These are phyloP conservation scores for Camponotus pennsylvanicus DNA, from an alignment of 1,140 invertebrate species.

Conservation along the genomic window DNA sequence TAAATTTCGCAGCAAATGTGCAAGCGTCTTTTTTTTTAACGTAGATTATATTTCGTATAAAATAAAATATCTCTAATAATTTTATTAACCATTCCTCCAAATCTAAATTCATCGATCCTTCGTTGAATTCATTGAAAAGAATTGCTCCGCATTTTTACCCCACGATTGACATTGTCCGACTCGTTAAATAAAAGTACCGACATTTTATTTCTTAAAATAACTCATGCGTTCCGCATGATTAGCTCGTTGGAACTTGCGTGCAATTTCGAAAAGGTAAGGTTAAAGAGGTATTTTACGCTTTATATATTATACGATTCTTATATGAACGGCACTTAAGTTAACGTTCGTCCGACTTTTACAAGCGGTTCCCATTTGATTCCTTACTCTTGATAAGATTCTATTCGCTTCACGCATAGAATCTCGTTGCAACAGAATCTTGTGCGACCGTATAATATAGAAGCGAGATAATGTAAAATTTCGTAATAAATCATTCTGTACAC, in stretches of 20 bases:
- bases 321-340: slow-evolving; percentile 27
- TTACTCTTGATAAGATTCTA: slow-evolving; percentile 30
- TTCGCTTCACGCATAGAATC: neutral
- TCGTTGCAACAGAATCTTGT: neutral
- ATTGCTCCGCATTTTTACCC: neutral
- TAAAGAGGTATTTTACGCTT: neutral
- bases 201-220: neutral
- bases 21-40: neutral
- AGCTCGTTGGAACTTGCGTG: neutral
- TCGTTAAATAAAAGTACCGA: slow-evolving; percentile 7
- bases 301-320: neutral
- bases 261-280: too few species aligned
- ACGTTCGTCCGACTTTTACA: neutral
- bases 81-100: neutral
- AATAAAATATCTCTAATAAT: neutral
- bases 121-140: too few species aligned
- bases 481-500: slow-evolving; percentile 33
- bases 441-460: neutral
- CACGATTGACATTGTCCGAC: neutral
- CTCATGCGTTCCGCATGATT: neutral
- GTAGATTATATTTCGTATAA: too few species aligned
- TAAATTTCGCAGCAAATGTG: neutral
- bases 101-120: neutral
- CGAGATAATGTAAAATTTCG: slow-evolving; percentile 25
- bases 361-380: slow-evolving; percentile 19